Base-by-base conservation (phyloP, 2,797 vertebrate species). In the Cryptoprocta ferox region DNA sequence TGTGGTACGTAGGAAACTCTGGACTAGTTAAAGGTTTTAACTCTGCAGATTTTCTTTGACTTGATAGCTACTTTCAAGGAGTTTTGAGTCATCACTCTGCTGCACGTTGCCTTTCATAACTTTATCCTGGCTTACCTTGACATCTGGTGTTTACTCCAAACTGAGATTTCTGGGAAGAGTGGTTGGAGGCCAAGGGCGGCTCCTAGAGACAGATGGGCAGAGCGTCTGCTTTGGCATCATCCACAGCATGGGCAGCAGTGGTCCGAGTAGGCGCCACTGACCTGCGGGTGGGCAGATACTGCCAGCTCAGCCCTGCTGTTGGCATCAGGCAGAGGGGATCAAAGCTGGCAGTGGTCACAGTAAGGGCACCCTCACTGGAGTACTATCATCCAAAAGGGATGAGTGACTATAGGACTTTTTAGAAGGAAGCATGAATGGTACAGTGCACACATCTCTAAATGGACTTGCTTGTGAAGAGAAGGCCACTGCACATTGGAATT, bases 121-220 rank as follows among this genome's bases (percentile, higher is more conserved):
- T 76, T 56, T 84, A 65, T 91, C 39, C 75, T 56, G 37, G 80
- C 75, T 97, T 93, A 96, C 91, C 93, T 97, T 96, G 97, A 96
- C 96, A 98, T 95, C 95, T 97, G 97, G 70, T 97, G 96, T 98
- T 97, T 98, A 96, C 75, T 95, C 48, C 61, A 97, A 68, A 87
- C 84, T 81, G 85, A 73, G 75, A 93, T 96, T 97, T 97, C 65
- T 94, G 80, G 79, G 86, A 68, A 89, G 71, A 89, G 71, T 15
- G 13, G 81, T 93, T 94, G 85, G 95, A 96, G 97, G 93, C 96
- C 91, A 95, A 71, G 80, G 68, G 80, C 0, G 0, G 83, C 80
- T 96, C 94, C 86, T 94, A 45, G 96, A 86, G 83, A 97, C 96
- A 97, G 97, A 98, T 96, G 95, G 96, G 89, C 89, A 88, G 53